Percentiles rank a stretch among this genome's conserved stretches.
Evolutionary conservation across 2,888 invertebrate genomes (phyloP).

Genomic region (Aporophyla nigra): DNA sequence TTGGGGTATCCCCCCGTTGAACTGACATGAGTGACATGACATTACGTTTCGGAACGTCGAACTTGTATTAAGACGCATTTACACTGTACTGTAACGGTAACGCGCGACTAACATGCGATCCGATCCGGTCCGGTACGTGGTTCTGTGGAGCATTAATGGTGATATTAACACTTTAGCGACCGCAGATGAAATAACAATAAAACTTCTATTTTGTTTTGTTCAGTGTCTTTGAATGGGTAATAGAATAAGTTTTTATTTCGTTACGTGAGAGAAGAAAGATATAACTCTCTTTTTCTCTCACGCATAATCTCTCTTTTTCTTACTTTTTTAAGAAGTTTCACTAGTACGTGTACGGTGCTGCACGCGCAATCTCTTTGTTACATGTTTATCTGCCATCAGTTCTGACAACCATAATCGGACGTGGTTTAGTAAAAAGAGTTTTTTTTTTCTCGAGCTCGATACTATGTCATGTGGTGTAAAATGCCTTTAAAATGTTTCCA

Average conservation of each 20-base stretch:
- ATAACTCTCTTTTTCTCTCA: too few relatives aligned
- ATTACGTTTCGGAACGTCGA: conserved; percentile 1
- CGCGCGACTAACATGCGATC: not conserved
- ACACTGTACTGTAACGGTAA: conserved; percentile 38
- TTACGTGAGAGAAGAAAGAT: too few relatives aligned
- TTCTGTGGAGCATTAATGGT: not conserved
- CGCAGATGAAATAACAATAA: too few relatives aligned
- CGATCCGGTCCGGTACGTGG: conserved; percentile 5
- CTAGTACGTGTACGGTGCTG: too few relatives aligned
- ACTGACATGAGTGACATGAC: conserved; percentile 13
- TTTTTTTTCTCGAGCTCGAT: not conserved
- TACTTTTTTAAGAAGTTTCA: too few relatives aligned
- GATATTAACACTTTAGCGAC: too few relatives aligned
- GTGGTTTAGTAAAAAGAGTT: too few relatives aligned
- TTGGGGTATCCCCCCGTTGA: conserved; percentile 60
- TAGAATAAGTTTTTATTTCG: too few relatives aligned
- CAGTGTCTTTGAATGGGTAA: too few relatives aligned
- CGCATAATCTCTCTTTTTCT: too few relatives aligned
- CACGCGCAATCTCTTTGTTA: too few relatives aligned
- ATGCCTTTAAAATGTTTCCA: conserved; percentile 11
- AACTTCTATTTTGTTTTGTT: too few relatives aligned
- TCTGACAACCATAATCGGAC: not conserved
- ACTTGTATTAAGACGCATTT: conserved; percentile 9
- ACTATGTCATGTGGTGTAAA: conserved; percentile 38
- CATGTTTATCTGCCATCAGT: not conserved